Percentiles rank a stretch among this genome's conserved stretches.
Evolutionary conservation across 2,888 invertebrate genomes (phyloP).

Genomic region (Xestia c-nigrum): DNA sequence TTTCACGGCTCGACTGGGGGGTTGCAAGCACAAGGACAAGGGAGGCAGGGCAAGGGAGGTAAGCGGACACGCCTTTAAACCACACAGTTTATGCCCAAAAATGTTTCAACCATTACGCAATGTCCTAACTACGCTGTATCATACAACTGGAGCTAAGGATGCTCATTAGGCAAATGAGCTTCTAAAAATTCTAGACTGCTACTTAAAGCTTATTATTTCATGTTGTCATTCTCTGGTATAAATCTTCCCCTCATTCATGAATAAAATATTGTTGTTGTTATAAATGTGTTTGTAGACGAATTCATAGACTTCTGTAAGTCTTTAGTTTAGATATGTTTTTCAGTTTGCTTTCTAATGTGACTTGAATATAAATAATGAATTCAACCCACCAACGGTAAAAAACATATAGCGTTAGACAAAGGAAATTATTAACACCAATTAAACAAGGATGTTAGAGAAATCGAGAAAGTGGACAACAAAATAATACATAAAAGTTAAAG

Average conservation of each 20-base stretch:
- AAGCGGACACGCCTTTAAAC: constrained; percentile 57
- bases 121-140: constrained; percentile 40
- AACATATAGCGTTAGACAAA: neutral
- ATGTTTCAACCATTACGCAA: constrained; percentile 66
- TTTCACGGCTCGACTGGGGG: constrained; percentile 48
- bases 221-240: neutral
- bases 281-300: constrained; percentile 6
- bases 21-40: constrained; percentile 62
- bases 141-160: constrained; percentile 30
- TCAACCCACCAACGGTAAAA: neutral
- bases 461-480: constrained; percentile 58
- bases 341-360: no score
- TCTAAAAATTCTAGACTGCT: constrained; percentile 24
- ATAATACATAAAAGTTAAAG: constrained; percentile 57
- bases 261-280: constrained; percentile 28
- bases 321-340: neutral
- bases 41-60: constrained; percentile 60
- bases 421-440: constrained; percentile 10
- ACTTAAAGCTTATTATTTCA: constrained; percentile 7
- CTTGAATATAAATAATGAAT: neutral
- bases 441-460: constrained; percentile 62
- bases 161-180: constrained; percentile 42
- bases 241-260: constrained; percentile 27
- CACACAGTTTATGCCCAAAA: constrained; percentile 55
- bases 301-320: neutral